Percentiles rank a stretch among this genome's conserved stretches.
These are phyloP conservation scores for Hyles vespertilio DNA, from an alignment of 1,140 invertebrate genomes.

Conservation along the genomic window DNA sequence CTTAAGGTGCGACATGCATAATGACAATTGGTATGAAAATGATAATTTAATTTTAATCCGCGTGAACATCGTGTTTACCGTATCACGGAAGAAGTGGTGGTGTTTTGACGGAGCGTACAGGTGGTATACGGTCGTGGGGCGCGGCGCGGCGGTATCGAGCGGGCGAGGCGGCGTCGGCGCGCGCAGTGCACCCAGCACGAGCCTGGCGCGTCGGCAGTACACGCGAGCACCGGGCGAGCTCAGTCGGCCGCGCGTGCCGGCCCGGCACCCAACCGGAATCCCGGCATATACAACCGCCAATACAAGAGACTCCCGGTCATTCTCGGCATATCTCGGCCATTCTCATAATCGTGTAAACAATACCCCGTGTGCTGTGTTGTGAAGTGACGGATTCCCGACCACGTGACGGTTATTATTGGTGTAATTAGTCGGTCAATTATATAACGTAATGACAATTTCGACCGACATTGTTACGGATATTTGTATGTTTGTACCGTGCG, in stretches of 20 bases:
- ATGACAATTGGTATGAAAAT: no score
- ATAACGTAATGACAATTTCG: constrained; percentile 25
- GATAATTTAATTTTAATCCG: no score
- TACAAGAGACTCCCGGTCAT: not conserved
- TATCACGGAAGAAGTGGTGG: constrained; percentile 14
- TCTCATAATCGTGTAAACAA: constrained; percentile 32
- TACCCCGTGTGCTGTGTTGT: constrained; percentile 46
- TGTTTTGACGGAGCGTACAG: constrained; percentile 65
- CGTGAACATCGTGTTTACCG: no score
- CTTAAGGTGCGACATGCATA: no score
- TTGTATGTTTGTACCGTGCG: no score
- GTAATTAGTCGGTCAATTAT: constrained; percentile 45
- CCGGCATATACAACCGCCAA: constrained; percentile 6
- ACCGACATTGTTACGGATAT: no score
- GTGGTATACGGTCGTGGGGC: constrained; percentile 58
- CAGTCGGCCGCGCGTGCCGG: constrained; percentile 45
- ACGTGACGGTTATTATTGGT: constrained; percentile 33
- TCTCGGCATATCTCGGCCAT: no score
- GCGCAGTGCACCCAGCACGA: constrained; percentile 44
- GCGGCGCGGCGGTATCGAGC: constrained; percentile 58
- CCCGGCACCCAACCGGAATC: constrained; percentile 19
- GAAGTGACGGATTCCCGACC: constrained; percentile 37
- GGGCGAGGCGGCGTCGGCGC: constrained; percentile 40
- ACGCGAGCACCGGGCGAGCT: constrained; percentile 37
- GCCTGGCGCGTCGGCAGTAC: constrained; percentile 39